Percentiles rank a stretch among this genome's conserved stretches.
phyloP scores from a whole-genome alignment of 2,888 invertebrate genomes.

The Neuroscelio doddi region DNA sequence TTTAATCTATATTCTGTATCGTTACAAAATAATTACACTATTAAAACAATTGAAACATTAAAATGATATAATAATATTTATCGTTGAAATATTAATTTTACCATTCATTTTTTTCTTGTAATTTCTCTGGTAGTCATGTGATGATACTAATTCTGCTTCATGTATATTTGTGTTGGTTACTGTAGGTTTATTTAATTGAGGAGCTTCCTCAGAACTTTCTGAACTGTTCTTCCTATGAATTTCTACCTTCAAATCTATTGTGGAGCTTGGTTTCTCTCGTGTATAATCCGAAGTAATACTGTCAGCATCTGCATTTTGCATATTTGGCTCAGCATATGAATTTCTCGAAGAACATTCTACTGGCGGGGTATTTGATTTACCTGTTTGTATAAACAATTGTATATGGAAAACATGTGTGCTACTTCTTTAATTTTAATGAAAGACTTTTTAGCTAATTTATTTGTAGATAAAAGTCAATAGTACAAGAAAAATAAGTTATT shows the following conservation, averaged over 20 bases:
- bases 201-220: conserved; percentile 85
- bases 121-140: conserved; percentile 55
- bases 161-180: conserved; percentile 60
- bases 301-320: conserved; percentile 68
- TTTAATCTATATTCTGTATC: conserved; percentile 56
- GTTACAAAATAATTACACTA: background rate
- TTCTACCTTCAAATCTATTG: conserved; percentile 90
- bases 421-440: too few relatives aligned
- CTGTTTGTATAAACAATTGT: conserved; percentile 38
- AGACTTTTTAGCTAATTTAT: too few relatives aligned
- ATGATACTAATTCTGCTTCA: conserved; percentile 58
- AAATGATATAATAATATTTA: too few relatives aligned
- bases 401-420: too few relatives aligned
- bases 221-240: conserved; percentile 94
- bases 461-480: too few relatives aligned
- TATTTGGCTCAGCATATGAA: conserved; percentile 70
- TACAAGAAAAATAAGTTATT: too few relatives aligned
- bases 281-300: conserved; percentile 70
- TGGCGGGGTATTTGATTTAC: conserved; percentile 72
- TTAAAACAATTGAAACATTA: too few relatives aligned
- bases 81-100: conserved; percentile 39
- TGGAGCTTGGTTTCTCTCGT: conserved; percentile 68
- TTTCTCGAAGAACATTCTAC: conserved; percentile 75
- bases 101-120: conserved; percentile 58
- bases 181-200: conserved; percentile 62